Evolutionary conservation across 1,140 invertebrate species (phyloP).

Genomic region (Lepidurus couesii): DNA sequence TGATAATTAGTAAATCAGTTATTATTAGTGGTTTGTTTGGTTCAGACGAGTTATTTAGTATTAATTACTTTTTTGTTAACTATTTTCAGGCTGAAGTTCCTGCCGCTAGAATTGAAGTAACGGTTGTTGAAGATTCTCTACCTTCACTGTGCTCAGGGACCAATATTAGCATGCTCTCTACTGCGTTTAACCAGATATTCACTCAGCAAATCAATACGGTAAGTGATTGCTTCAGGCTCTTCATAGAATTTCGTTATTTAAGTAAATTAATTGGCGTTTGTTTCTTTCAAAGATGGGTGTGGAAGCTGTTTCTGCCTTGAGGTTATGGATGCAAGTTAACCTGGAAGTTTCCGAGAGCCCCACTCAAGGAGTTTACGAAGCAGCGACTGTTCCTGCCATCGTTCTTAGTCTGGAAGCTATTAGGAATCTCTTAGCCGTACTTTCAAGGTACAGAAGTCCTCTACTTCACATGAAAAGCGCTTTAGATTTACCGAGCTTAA

Average conservation of each 20-base stretch:
- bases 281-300: slow-evolving; percentile 35
- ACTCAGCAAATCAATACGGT: background rate
- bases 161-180: background rate
- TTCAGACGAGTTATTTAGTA: background rate
- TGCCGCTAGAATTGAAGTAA: background rate
- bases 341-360: slow-evolving; percentile 22
- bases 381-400: slow-evolving; percentile 62
- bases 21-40: no score
- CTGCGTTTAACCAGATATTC: background rate
- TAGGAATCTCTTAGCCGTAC: slow-evolving; percentile 60
- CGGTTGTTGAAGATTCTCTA: background rate
- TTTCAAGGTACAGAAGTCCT: slow-evolving; percentile 49
- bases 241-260: background rate
- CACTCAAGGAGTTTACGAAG: slow-evolving; percentile 34
- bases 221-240: background rate
- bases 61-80: background rate
- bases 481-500: no score
- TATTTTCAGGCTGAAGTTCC: background rate
- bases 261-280: background rate
- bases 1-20: no score
- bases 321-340: slow-evolving; percentile 28
- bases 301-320: slow-evolving; percentile 25
- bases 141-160: background rate
- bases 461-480: background rate
- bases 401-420: slow-evolving; percentile 64